A percentile compares a stretch with the other conserved stretches of the same genome.
Evolutionary conservation across 2,888 invertebrate species (phyloP).

Genomic region (Meloe dianella): DNA sequence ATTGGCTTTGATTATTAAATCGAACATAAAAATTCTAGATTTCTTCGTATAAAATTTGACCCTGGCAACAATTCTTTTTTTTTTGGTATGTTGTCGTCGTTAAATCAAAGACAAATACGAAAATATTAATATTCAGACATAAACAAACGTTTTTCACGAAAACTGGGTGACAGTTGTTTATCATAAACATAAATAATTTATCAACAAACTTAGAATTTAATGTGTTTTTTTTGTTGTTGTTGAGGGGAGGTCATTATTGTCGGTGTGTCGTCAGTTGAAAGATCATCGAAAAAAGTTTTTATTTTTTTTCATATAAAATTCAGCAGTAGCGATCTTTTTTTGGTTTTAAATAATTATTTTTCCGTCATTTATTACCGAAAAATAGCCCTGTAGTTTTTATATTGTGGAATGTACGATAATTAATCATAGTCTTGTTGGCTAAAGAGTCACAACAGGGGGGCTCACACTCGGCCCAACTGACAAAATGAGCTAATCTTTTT

Average conservation of each 20-base stretch:
- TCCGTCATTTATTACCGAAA: not conserved
- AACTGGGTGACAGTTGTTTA: slow-evolving; percentile 46
- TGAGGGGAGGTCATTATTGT: not conserved
- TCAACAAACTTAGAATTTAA: slow-evolving; percentile 36
- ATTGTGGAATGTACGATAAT: slow-evolving; percentile 51
- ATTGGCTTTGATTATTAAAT: not conserved
- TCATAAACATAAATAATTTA: slow-evolving; percentile 48
- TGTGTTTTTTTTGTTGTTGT: slow-evolving; percentile 16
- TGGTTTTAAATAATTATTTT: not conserved
- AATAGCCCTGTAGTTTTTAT: slow-evolving; percentile 26
- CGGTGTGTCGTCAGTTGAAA: slow-evolving; percentile 16
- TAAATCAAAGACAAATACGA: slow-evolving; percentile 32
- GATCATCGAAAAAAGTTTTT: not conserved
- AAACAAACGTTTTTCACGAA: slow-evolving; percentile 42
- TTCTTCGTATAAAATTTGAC: not conserved
- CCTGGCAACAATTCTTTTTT: not conserved
- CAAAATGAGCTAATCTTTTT: not conserved
- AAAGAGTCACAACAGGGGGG: slow-evolving; percentile 40
- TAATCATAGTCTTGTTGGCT: slow-evolving; percentile 54
- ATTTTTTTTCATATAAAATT: not conserved
- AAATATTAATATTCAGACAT: slow-evolving; percentile 35
- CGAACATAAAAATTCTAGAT: slow-evolving; percentile 2
- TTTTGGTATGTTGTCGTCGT: not conserved
- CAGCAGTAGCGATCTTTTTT: not conserved
- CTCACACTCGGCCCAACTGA: slow-evolving; percentile 20